Evolutionary conservation across 2,113 vertebrate species (phyloP).

Genomic region (Mesocricetus auratus): DNA sequence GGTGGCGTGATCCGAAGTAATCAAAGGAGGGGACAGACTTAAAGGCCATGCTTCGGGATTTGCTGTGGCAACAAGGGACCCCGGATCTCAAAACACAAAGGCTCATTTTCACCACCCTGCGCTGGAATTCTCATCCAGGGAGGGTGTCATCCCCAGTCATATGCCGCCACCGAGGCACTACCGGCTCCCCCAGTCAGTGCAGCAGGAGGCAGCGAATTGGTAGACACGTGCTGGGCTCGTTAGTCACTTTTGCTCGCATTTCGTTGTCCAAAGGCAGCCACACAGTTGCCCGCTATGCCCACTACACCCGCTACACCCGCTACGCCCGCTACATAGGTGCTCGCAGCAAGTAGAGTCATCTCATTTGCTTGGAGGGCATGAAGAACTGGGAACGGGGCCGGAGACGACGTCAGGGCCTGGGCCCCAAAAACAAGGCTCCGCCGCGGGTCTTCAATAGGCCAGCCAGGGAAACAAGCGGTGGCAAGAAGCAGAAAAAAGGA

Average conservation of each 20-base stretch:
- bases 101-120: background rate
- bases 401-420: background rate
- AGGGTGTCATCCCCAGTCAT: no score
- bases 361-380: background rate
- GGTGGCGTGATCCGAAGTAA: background rate
- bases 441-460: background rate
- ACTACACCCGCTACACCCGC: no score
- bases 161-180: background rate
- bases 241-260: background rate
- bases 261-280: background rate
- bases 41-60: background rate
- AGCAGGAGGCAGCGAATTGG: background rate
- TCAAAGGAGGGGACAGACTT: background rate
- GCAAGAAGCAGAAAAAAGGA: background rate
- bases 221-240: background rate
- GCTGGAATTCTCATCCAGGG: background rate
- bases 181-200: background rate
- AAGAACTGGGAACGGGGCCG: background rate
- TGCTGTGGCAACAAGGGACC: background rate
- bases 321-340: no score
- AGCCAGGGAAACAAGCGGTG: background rate
- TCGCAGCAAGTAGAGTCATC: background rate
- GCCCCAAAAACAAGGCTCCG: background rate
- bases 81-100: background rate
- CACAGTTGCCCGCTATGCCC: rapidly evolving